phyloP scores from a whole-genome alignment of 2,113 vertebrate species.

The Psephotus haematonotus region DNA sequence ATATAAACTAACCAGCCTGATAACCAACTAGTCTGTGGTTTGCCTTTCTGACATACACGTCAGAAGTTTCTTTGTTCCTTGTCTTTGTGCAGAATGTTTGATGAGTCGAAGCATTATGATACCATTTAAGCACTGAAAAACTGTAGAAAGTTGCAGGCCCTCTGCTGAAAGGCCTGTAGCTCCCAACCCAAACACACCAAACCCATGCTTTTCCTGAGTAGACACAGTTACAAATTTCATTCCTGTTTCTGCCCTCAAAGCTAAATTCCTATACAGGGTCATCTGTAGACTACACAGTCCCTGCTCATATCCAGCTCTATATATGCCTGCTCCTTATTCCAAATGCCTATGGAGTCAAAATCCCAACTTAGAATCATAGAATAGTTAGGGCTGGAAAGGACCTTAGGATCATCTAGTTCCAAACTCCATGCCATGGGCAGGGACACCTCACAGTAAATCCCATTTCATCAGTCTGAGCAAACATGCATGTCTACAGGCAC shows the following conservation, averaged over 20 bases:
- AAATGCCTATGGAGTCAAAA: background rate
- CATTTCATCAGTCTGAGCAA: background rate
- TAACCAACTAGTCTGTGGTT: background rate
- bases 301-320: background rate
- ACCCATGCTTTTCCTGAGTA: background rate
- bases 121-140: background rate
- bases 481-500: background rate
- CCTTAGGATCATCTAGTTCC: no score
- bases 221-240: rapidly evolving
- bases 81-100: background rate
- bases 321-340: background rate
- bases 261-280: background rate
- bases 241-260: background rate
- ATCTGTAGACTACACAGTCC: background rate
- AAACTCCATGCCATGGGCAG: no score
- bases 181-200: background rate
- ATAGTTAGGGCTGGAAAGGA: no score
- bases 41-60: background rate
- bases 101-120: background rate
- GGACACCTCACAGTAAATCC: background rate
- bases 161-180: background rate
- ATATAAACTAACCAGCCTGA: background rate
- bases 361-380: background rate
- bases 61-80: background rate
- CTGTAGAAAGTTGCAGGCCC: background rate